These are phyloP conservation scores for Drosophila mauritiana DNA, from an alignment of 1,140 invertebrate species.

Conservation along the genomic window DNA sequence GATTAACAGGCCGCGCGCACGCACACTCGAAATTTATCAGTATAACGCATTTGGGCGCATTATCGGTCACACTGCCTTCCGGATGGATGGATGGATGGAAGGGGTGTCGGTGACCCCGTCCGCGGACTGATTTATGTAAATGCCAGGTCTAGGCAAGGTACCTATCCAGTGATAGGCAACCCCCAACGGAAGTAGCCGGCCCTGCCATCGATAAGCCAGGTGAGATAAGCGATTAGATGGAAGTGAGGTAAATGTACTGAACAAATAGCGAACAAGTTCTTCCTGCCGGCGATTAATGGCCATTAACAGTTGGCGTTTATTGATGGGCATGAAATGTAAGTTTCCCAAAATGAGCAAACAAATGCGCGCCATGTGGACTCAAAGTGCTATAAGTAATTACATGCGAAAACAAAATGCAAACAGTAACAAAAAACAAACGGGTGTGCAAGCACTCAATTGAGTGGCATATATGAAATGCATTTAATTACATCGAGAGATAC, in stretches of 20 bases:
- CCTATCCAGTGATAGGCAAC: background rate
- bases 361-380: constrained; percentile 42
- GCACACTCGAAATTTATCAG: constrained; percentile 40
- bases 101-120: constrained; percentile 3
- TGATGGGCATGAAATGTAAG: background rate
- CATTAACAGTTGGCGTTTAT: constrained; percentile 2
- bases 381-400: constrained; percentile 20
- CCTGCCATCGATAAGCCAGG: constrained; percentile 8
- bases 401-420: constrained; percentile 18
- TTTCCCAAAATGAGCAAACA: constrained; percentile 19
- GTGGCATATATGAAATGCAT: constrained; percentile 39
- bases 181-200: background rate
- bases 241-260: constrained; percentile 1
- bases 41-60: constrained; percentile 55
- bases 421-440: constrained; percentile 16
- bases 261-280: constrained; percentile 53
- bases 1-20: constrained; percentile 65
- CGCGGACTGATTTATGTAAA: constrained; percentile 43
- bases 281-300: constrained; percentile 9
- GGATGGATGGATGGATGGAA: constrained; percentile 44
- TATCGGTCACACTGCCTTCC: constrained; percentile 62
- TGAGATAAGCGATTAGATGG: constrained; percentile 12
- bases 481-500: constrained; percentile 45
- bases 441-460: constrained; percentile 43
- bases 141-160: constrained; percentile 23